These are phyloP conservation scores for Tinea trinotella DNA, from an alignment of 2,888 invertebrate species.

Conservation along the genomic window DNA sequence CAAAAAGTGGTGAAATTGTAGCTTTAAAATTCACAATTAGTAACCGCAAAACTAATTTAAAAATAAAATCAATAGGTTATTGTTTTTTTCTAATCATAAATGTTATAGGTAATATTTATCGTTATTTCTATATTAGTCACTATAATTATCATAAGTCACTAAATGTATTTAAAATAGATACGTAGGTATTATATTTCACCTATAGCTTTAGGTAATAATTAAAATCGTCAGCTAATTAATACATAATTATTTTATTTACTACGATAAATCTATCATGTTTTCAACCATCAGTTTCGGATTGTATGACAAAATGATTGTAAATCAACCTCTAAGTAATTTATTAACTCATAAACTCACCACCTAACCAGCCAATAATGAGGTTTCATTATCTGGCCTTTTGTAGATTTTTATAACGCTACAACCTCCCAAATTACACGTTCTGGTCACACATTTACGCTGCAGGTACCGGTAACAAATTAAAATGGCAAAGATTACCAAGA, in stretches of 20 bases:
- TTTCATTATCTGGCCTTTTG: constrained; percentile 41
- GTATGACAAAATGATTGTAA: constrained; percentile 46
- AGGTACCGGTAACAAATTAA: constrained; percentile 15
- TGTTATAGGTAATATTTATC: no score
- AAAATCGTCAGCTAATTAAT: no score
- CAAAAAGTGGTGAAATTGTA: no score
- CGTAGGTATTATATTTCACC: no score
- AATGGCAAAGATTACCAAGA: constrained; percentile 3
- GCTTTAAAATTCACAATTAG: no score
- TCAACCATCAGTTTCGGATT: constrained; percentile 24
- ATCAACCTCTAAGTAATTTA: constrained; percentile 48
- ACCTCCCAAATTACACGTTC: constrained; percentile 30
- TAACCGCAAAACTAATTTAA: no score
- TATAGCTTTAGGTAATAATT: no score
- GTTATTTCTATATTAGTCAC: no score
- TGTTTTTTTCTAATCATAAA: no score
- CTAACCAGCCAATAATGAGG: constrained; percentile 45
- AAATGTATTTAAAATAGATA: no score
- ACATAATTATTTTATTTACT: not conserved
- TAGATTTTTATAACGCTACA: constrained; percentile 33
- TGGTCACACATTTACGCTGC: constrained; percentile 22
- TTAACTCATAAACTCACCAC: constrained; percentile 50
- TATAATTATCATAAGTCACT: no score
- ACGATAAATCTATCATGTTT: constrained; percentile 1
- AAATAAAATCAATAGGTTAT: no score